Base-by-base conservation (phyloP, 2,888 invertebrate species). In the Teinopalpus imperialis region DNA sequence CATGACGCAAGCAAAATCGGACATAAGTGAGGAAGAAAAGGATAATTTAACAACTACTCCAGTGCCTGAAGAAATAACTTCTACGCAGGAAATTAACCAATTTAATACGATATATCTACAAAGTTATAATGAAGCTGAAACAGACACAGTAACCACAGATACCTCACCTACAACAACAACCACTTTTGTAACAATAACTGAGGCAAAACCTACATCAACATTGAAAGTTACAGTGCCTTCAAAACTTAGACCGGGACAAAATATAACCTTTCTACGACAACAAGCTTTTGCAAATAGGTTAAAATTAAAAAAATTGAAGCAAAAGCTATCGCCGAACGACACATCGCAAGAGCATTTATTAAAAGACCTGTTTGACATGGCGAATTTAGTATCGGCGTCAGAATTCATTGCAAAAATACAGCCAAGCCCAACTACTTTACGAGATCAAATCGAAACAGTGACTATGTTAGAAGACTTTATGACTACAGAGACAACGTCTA, bases 311-410 rank as follows among this genome's bases (percentile, higher is more conserved):
- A 73, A 81, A 20, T 53, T 78, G 16, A 80, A 75, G 57, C 74
- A 76, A 43, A 88, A 79, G 57, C 66, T 60, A 54, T 59, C 69
- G 36, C 70, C 77, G 9, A 73, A 81, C 59, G 75, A 89, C 78
- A 27, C 83, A 54, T 67, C 87, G 59, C 59, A 67, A 52, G 76
- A 80, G 30, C 68, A 76, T 48, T 49, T 68, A 32, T 60, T 77
- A 42, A 76, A 75, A 57, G 76, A 81, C 55, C 57, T 80, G 18
- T 77, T 74, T 43, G 77, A 74, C 26, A 69, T 76, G 56, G 73
- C 78, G 7, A 75, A 77, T 59, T 69, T 81, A 54, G 76, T 83
- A 20, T 78, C 85, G 16, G 81, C 87, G 26, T 80, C 87, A 1
- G 81, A 87, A 62, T 82, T 85, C 57, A 78, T 83, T 45, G 69